Base-by-base conservation (phyloP, 2,888 invertebrate genomes). In the Helleia helle region DNA sequence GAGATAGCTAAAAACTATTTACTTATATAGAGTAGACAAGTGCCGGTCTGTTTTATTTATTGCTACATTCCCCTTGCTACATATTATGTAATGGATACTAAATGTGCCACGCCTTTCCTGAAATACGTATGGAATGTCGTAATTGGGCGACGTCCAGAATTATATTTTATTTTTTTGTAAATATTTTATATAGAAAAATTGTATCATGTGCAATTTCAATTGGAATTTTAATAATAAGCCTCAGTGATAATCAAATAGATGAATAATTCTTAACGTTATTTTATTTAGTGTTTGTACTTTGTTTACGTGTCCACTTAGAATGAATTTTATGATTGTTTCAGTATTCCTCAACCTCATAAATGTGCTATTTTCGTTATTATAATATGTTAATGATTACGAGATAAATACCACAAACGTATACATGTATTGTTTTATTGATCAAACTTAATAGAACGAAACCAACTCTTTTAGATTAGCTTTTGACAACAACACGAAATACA, bases 161-260 rank as follows among this genome's bases (percentile, higher is more conserved):
- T 44, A 47, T 47, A n/a, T 42, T 44, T 43, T 44, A 38, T 47
- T 47, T 47, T 22, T 22, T 22, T 22, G 22, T 22, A 22, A 22
- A 22, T 22, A 48, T 40, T 43, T 48, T 49, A 48, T 45, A 42
- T 46, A 47, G 47, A 46, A 46, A 43, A 49, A 46, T 47, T 50
- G 42, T 46, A 46, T 46, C 31, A 42, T 34, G 53, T 52, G 52
- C 54, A 51, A 49, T 54, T 49, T 44, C 43, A 43, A 42, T 44
- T 38, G 46, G 44, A 40, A 40, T 30, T 28, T 42, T 36, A 39
- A 27, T 30, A 4, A 6, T 22, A 22, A 22, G 22, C 22, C 22
- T 22, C 22, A 22, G 22, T 22, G 22, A 22, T 22, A 22, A 22
- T 22, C 22, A 22, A 22, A 22, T 22, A 22, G 22, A 22, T 5